Evolutionary conservation across 2,888 invertebrate species (phyloP), one percentile per base, ranked within the genome.

Genomic region (Deilephila porcellus): DNA sequence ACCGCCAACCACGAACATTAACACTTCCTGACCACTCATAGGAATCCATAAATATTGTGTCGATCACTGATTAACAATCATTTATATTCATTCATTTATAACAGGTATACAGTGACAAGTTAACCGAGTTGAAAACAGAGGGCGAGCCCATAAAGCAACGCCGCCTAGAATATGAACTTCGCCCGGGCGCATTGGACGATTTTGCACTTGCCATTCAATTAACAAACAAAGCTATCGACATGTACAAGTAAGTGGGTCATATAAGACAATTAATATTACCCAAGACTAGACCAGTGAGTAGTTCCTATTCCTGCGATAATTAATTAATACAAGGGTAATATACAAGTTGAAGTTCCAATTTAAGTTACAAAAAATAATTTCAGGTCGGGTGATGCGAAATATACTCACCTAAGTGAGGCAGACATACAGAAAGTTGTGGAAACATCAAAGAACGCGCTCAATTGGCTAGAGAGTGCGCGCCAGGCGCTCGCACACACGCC

Each of bases 141-240:
- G 99, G 99, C 14, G 98, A 99, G 87, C 98, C 99, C 0, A 97
- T 99, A 74, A 97, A 97, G 84, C 96, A 96, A 79, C 96, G 99
- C 67, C 96, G 97, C 81, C 91, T 96, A 60, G 99, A 99, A 90
- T 97, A 95, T 79, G 97, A 98, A 86, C 95, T 97, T 19, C 96
- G 98, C 81, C 97, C 97, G 3, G 93, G 95, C 0, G 97, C 97
- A 0, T 95, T 99, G 77, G 98, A 99, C 77, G 97, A 98, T 81
- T 96, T 98, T 70, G 97, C 97, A 60, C 95, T 96, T 75, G 94
- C 96, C 29, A 95, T 99, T 72, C 97, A 98, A 86, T 92, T 97
- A 76, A 96, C 97, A n/a, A 96, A 97, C 83, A 98, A 98, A 88
- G 97, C 97, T 45, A 90, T 97, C 5, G 97, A 97, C 84, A 95